Conservation (phyloP, 2,797 vertebrate genomes). For the Psittacula derbiana region DNA sequence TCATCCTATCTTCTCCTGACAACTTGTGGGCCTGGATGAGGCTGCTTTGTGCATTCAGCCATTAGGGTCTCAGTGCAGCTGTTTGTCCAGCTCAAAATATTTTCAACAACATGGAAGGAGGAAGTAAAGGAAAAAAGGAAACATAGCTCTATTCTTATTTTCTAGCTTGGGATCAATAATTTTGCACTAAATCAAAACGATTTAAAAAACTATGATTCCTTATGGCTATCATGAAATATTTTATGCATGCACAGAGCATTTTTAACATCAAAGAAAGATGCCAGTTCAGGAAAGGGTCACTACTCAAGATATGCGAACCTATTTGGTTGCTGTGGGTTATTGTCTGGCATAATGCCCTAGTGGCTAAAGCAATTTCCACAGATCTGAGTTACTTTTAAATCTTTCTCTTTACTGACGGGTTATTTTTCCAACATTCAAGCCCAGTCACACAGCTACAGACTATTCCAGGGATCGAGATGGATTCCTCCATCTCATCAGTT, state of each 20-base stretch:
- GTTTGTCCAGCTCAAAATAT: background rate
- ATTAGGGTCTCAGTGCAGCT: background rate
- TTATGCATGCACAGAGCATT: background rate
- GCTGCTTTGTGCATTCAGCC: background rate
- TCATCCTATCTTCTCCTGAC: background rate
- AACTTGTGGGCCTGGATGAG: background rate
- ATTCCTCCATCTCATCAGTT: background rate
- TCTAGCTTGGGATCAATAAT: background rate
- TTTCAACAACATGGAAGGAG: background rate
- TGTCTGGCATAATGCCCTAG: background rate
- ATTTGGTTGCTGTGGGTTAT: background rate
- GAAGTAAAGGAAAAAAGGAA: background rate
- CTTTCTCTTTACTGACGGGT: background rate
- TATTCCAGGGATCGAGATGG: fast-evolving
- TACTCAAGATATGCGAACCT: background rate
- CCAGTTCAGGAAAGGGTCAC: background rate
- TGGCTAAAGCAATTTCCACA: background rate
- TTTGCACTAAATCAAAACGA: background rate
- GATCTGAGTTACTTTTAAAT: background rate
- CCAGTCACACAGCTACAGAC: background rate
- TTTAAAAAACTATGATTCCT: background rate
- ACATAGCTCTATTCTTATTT: background rate
- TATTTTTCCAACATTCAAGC: background rate
- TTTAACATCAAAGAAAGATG: background rate
- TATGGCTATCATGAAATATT: background rate